A percentile compares a stretch with the other conserved stretches of the same genome.
Conservation (phyloP, 2,113 vertebrate genomes). For the Archocentrus centrarchus region DNA sequence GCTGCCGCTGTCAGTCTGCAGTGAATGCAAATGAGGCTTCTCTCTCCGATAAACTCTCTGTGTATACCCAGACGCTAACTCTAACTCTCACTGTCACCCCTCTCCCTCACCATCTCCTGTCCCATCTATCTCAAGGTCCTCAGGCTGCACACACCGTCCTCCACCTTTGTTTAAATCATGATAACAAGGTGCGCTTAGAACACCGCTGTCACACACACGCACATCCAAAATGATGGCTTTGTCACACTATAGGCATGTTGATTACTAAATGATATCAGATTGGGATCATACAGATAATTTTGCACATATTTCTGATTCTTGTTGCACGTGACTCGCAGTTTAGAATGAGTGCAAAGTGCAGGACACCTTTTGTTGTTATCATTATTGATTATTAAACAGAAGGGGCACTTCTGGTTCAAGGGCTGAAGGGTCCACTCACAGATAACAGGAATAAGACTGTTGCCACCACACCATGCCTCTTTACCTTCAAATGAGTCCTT, state of each 20-base stretch:
- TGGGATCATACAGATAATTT: conserved; percentile 3
- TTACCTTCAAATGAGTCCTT: conserved; percentile 23
- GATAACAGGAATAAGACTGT: neutral
- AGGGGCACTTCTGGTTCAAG: neutral
- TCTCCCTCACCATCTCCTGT: conserved; percentile 26
- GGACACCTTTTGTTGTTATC: neutral
- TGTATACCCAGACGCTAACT: conserved; percentile 30
- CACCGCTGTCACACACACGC: conserved; percentile 44
- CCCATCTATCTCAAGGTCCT: conserved; percentile 61
- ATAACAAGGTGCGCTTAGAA: conserved; percentile 52
- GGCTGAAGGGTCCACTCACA: neutral
- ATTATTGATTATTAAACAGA: neutral
- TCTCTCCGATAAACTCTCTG: conserved; percentile 42
- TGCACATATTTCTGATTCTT: neutral
- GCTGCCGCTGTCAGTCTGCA: conserved; percentile 43
- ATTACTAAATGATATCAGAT: conserved; percentile 21
- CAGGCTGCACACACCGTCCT: conserved; percentile 24
- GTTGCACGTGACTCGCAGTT: neutral
- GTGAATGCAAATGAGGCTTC: conserved; percentile 73
- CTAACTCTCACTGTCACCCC: conserved; percentile 30
- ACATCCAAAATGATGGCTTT: conserved; percentile 34
- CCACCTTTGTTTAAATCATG: conserved; percentile 70
- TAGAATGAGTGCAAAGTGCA: neutral
- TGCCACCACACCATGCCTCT: conserved; percentile 1
- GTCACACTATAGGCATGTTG: conserved; percentile 38